A percentile compares a stretch with the other conserved stretches of the same genome.
These are phyloP conservation scores for Crocidura indochinensis DNA, from an alignment of 2,797 vertebrate genomes.

Conservation along the genomic window DNA sequence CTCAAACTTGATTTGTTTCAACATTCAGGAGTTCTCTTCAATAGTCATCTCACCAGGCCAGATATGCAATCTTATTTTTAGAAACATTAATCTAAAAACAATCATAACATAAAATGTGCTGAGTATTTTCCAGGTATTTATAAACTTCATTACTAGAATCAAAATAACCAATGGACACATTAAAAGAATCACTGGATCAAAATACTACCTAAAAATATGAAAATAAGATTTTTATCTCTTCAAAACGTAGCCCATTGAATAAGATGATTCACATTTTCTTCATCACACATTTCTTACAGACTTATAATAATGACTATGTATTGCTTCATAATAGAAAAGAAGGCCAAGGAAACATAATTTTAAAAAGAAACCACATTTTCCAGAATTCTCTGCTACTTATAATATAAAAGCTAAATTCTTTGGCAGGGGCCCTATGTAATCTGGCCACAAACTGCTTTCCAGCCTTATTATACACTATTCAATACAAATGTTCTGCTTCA, in stretches of 20 bases:
- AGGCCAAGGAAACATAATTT: slow-evolving; percentile 37
- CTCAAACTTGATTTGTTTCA: slow-evolving; percentile 48
- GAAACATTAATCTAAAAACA: slow-evolving; percentile 51
- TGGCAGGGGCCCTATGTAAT: slow-evolving; percentile 31
- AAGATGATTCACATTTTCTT: slow-evolving; percentile 50
- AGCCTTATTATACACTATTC: slow-evolving; percentile 68
- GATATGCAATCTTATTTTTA: slow-evolving; percentile 46
- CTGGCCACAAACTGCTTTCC: slow-evolving; percentile 61
- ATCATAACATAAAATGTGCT: background rate
- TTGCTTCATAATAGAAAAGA: slow-evolving; percentile 57
- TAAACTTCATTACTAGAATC: slow-evolving; percentile 58
- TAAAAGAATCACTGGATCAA: slow-evolving; percentile 58
- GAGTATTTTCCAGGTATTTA: slow-evolving; percentile 57
- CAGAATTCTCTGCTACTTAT: slow-evolving; percentile 49
- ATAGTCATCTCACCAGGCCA: slow-evolving; percentile 14
- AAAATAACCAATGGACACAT: slow-evolving; percentile 44
- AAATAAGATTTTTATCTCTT: background rate
- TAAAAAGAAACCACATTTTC: slow-evolving; percentile 54
- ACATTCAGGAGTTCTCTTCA: background rate
- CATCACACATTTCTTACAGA: slow-evolving; percentile 27
- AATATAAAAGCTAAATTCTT: slow-evolving; percentile 70
- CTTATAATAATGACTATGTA: slow-evolving; percentile 20
- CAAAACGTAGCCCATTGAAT: slow-evolving; percentile 20
- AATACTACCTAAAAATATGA: slow-evolving; percentile 42
- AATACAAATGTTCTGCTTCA: slow-evolving; percentile 76